Evolutionary conservation across 2,888 invertebrate species (phyloP), one percentile per base, ranked within the genome.

Genomic region (Pharmacophagus antenor): DNA sequence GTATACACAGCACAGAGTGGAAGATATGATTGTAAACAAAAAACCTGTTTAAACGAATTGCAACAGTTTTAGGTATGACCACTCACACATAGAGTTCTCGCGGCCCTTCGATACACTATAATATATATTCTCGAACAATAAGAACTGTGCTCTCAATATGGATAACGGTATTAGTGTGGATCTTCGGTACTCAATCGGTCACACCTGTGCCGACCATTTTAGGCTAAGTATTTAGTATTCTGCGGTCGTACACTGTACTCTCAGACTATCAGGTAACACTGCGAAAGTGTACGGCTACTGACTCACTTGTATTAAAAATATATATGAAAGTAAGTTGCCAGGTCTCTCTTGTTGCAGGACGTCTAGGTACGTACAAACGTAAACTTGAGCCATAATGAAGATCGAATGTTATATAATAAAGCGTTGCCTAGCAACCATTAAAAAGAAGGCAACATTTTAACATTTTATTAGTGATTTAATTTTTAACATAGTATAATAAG

Each of bases 101-200:
- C 6, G 22, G 59, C 59, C 59, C 59, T 59, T 49, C 27, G 54
- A 18, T 54, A 41, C 47, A 48, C 17, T 17, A 41, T 54, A 22
- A 25, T 25, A 21, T 54, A 55, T 54, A 59, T 59, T 54, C 25
- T 42, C 49, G 53, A 59, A 59, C 59, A 59, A 59, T 59, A 59
- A 54, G 17, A 53, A 44, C 25, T 42, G 44, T 54, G 59, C 54
- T 49, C 59, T 49, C 54, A 44, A 59, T 59, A 59, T 54, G 54
- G 49, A n/a, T 59, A 59, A 59, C 59, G 53, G 59, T 59, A 59
- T 59, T 54, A 42, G 54, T 59, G 54, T 59, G 54, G 48, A 59
- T 59, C 59, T 59, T 49, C 49, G 31, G 44, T 42, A 49, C 21
- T 49, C 54, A 54, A 59, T 54, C 59, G 53, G 48, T n/a, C n/a